Base-by-base conservation (phyloP, 2,888 invertebrate genomes). In the Amphipoea oculea region DNA sequence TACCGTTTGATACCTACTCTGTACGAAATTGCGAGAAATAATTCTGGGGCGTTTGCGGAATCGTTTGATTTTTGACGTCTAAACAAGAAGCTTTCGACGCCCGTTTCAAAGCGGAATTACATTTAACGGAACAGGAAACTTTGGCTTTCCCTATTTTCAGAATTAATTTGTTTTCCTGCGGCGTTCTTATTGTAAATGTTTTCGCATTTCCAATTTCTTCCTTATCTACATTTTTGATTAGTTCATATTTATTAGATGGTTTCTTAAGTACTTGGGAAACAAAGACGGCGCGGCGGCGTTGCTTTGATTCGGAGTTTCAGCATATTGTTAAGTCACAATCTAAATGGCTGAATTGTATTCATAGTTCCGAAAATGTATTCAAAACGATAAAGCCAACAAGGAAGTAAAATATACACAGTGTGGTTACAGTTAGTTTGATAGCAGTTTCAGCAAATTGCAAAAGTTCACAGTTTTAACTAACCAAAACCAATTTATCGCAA, bases 121-220 rank as follows among this genome's bases (percentile, higher is more conserved):
- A 86, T 88, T 89, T 81, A 80, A 82, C 81, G 79, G 71, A 73
- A 83, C 73, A 72, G 63, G 69, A 78, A 81, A 77, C 78, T 81
- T 81, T 73, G 78, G 75, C 72, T 87, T 87, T 84, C 79, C 86
- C 82, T 83, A 83, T 86, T 89, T 81, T 42, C 73, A 63, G 62
- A 82, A 85, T 85, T 89, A 89, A 88, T 89, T 89, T 84, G 86
- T 88, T 88, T 88, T 81, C 78, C 81, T 82, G 78, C 69, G 78
- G 80, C 72, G 73, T 73, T 81, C 80, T 83, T 86, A 73, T 84
- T 88, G 87, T 78, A 81, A 81, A 88, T 79, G 82, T 87, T 82
- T 84, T 63, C 77, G 75, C 78, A 78, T 82, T 82, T 87, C 79
- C 74, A 81, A 83, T 85, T 89, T 76, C 73, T 57, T 45, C 70